phyloP scores from a whole-genome alignment of 2,888 invertebrate genomes.

The Hydriomena furcata region DNA sequence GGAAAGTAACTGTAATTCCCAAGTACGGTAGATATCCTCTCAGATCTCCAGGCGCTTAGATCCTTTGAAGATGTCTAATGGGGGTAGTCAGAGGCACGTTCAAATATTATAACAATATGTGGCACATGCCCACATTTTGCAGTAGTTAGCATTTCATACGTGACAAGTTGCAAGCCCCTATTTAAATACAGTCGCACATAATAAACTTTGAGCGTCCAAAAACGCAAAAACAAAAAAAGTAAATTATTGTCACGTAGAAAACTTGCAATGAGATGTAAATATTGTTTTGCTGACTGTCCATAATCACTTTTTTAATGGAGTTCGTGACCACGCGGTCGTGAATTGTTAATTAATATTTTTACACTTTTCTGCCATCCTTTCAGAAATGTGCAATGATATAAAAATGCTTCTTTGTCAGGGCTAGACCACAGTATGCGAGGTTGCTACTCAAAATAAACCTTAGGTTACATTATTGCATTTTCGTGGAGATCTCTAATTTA shows the following conservation, averaged over 20 bases:
- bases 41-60: no score
- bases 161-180: neutral
- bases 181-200: constrained; percentile 20
- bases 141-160: no score
- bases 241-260: constrained; percentile 31
- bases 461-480: no score
- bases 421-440: constrained; percentile 3
- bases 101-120: no score
- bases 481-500: no score
- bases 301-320: constrained; percentile 48
- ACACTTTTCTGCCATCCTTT: constrained; percentile 22
- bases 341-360: constrained; percentile 47
- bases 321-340: constrained; percentile 44
- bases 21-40: no score
- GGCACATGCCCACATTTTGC: no score
- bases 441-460: no score
- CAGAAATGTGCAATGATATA: constrained; percentile 27
- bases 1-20: no score
- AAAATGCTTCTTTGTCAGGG: constrained; percentile 19
- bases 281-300: constrained; percentile 44
- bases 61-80: no score
- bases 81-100: no score
- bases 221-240: constrained; percentile 17
- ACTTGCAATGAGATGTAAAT: constrained; percentile 42
- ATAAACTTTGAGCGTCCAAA: constrained; percentile 6